A percentile compares a stretch with the other conserved stretches of the same genome.
Evolutionary conservation across 2,888 invertebrate genomes (phyloP).

Genomic region (Molorchus minor): DNA sequence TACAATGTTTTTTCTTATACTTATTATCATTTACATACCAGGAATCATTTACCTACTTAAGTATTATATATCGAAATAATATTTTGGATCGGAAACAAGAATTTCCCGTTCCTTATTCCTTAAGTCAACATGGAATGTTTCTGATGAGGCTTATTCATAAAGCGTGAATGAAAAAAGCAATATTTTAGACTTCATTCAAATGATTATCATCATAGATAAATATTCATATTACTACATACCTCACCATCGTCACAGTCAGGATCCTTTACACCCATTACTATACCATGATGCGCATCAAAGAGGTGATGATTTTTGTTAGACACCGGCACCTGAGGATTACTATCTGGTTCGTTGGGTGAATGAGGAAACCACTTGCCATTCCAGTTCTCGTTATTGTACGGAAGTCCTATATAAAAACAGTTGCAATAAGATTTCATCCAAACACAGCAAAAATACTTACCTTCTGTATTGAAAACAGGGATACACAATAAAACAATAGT

Average conservation of each 20-base stretch:
- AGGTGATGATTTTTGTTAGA: slow-evolving; percentile 35
- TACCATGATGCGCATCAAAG: slow-evolving; percentile 56
- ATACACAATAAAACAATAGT: slow-evolving; percentile 46
- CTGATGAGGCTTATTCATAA: too few species aligned
- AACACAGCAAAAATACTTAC: slow-evolving; percentile 31
- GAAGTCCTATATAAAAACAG: slow-evolving; percentile 5
- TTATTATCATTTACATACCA: too few species aligned
- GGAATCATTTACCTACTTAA: too few species aligned
- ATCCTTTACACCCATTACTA: slow-evolving; percentile 67
- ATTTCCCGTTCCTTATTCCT: too few species aligned
- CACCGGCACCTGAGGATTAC: slow-evolving; percentile 40
- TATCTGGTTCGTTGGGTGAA: slow-evolving; percentile 47
- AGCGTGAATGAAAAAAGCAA: too few species aligned
- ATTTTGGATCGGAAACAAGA: too few species aligned
- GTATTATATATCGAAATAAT: too few species aligned
- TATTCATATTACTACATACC: slow-evolving; percentile 60
- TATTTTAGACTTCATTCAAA: too few species aligned
- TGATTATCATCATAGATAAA: neutral
- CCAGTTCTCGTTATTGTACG: slow-evolving; percentile 45
- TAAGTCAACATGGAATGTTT: too few species aligned
- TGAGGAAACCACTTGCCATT: slow-evolving; percentile 61
- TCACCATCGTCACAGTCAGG: slow-evolving; percentile 73
- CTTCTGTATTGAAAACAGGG: slow-evolving; percentile 39
- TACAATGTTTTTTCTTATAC: too few species aligned
- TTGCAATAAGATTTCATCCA: neutral